phyloP scores from a whole-genome alignment of 2,113 vertebrate species.

The Donacobius atricapilla region DNA sequence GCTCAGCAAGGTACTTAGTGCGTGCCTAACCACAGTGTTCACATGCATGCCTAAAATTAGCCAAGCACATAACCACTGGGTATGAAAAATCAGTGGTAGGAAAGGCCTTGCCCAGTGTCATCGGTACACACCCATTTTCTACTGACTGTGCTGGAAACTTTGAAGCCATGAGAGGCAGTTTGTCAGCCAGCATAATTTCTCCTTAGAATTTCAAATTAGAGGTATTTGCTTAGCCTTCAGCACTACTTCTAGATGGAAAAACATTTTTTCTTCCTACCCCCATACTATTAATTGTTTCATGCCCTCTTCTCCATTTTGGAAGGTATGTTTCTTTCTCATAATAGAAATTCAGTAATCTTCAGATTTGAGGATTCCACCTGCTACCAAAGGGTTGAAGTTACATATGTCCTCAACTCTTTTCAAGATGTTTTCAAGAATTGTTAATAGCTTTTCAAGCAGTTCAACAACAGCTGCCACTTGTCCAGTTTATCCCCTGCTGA shows the following conservation, averaged over 20 bases:
- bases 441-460: not conserved
- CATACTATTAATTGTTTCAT: not conserved
- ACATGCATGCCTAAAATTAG: slow-evolving; percentile 14
- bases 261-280: not conserved
- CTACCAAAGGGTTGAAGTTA: not conserved
- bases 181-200: not conserved
- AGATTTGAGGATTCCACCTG: not conserved
- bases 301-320: not conserved
- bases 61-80: not conserved
- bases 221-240: not conserved
- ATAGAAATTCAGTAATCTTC: not conserved
- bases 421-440: not conserved
- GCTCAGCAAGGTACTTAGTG: not conserved
- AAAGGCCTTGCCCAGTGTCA: not conserved
- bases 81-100: not conserved
- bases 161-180: not conserved
- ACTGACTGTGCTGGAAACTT: not conserved
- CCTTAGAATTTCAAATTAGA: not conserved
- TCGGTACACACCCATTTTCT: not conserved
- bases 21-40: not conserved
- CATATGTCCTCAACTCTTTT: not conserved
- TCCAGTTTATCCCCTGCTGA: not conserved
- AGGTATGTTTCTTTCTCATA: not conserved
- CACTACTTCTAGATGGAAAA: not conserved
- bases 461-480: not conserved